These are phyloP conservation scores for Scomberomorus guttatus DNA, from an alignment of 2,797 vertebrate genomes.

Conservation along the genomic window DNA sequence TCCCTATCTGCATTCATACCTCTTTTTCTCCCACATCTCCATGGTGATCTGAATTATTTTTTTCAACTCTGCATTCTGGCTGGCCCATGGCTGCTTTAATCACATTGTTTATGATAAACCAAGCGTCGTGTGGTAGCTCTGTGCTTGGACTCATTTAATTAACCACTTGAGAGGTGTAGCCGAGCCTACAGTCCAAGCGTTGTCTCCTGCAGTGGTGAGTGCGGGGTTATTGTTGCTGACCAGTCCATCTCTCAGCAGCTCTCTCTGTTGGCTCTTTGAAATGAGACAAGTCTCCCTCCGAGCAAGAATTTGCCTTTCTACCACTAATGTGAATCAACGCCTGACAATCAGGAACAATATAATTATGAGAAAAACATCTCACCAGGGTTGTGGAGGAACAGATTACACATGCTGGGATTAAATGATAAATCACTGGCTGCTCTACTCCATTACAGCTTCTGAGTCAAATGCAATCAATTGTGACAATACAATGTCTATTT, in stretches of 20 bases:
- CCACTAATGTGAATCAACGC: conserved; percentile 46
- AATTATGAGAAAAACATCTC: conserved; percentile 65
- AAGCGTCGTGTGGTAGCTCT: conserved; percentile 68
- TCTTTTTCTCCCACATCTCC: conserved; percentile 87
- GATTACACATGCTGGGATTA: conserved; percentile 68
- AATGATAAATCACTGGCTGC: conserved; percentile 52
- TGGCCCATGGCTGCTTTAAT: conserved; percentile 72
- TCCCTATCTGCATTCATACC: conserved; percentile 91
- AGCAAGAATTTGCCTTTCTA: conserved; percentile 46
- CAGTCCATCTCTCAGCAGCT: conserved; percentile 63
- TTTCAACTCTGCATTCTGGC: conserved; percentile 56
- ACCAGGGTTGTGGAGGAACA: conserved; percentile 45
- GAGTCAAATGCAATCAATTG: neutral
- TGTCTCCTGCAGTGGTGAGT: conserved; percentile 69
- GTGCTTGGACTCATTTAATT: conserved; percentile 79
- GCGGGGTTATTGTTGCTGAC: conserved; percentile 88
- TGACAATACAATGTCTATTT: neutral
- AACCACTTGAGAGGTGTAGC: conserved; percentile 81
- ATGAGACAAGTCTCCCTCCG: conserved; percentile 55
- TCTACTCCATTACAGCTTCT: conserved; percentile 1
- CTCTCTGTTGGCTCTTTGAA: conserved; percentile 59
- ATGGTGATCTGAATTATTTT: conserved; percentile 90
- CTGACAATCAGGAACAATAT: conserved; percentile 52
- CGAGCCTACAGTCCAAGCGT: conserved; percentile 36
- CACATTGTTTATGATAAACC: conserved; percentile 84